Percentiles rank a stretch among this genome's conserved stretches.
These are phyloP conservation scores for Hydropsyche betteni DNA, from an alignment of 2,888 invertebrate genomes.

Conservation along the genomic window DNA sequence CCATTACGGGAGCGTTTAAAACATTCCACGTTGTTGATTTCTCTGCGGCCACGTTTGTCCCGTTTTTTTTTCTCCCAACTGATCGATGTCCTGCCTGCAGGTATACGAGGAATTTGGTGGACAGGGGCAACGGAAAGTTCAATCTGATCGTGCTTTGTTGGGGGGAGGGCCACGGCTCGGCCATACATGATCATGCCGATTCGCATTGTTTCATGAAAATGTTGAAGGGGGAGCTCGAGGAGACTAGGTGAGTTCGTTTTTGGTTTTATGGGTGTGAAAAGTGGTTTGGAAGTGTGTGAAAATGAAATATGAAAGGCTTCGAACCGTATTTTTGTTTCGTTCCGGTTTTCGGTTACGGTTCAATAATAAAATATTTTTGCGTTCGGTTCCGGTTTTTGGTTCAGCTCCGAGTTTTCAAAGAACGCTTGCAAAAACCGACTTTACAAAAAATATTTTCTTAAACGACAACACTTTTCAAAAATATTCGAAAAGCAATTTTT, in stretches of 20 bases:
- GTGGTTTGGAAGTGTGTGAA: no score
- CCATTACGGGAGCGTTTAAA: background rate
- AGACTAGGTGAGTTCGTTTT: constrained; percentile 67
- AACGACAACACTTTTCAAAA: no score
- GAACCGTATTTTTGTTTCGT: no score
- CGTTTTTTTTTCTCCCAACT: background rate
- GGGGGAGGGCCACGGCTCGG: constrained; percentile 94
- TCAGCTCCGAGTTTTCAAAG: no score
- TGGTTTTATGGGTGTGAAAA: background rate
- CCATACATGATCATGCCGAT: constrained; percentile 96
- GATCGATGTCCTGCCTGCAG: constrained; percentile 59
- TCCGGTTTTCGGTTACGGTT: no score
- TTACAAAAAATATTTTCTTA: no score
- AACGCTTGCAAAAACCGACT: no score
- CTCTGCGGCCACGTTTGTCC: background rate
- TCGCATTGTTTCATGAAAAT: constrained; percentile 99
- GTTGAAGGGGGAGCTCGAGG: constrained; percentile 81
- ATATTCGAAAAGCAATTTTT: no score
- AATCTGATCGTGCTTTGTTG: constrained; percentile 98
- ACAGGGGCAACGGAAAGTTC: constrained; percentile 95
- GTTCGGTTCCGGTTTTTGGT: no score
- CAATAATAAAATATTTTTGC: no score
- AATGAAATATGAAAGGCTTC: no score
- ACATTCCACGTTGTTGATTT: background rate
- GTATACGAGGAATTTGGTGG: constrained; percentile 96